Evolutionary conservation across 2,797 vertebrate species (phyloP), one percentile per base, ranked within the genome.

Genomic region (Myotis myotis): DNA sequence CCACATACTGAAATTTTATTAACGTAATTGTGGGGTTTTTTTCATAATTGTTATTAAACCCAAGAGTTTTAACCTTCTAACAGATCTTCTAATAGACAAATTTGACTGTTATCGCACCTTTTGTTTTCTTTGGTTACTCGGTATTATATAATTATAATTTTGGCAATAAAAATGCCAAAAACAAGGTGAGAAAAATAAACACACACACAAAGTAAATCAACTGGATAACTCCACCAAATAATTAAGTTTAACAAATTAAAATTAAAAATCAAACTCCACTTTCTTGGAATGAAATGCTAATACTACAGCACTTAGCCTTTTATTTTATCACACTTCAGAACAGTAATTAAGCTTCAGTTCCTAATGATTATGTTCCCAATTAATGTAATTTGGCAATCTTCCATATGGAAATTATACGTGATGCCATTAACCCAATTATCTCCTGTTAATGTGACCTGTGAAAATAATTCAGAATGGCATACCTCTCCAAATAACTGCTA

Each of bases 241-340:
- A 80, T 0, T 19, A 13, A 91, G 30, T 83, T 87, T 80, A 74
- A 13, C 19, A 84, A 49, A 33, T 20, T 19, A 89, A 95, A 72
- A 89, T 60, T 71, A 74, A 87, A 87, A 93, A 41, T 17, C 66
- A 80, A 85, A 71, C 2, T 36, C 36, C 6, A 62, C 28, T 71
- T 81, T 66, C 55, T 83, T 90, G 87, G 36, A 83, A 79, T 79
- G 47, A 92, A 20, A 55, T 41, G 15, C 70, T 49, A 83, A 36
- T 28, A 88, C 30, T 87, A 88, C 3, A 87, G 25, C n/a, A 89
- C 68, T 71, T 81, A 36, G 47, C 53, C 86, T 94, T 82, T 90
- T 74, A 91, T 88, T 93, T 96, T 36, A 94, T 80, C 78, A 75
- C 36, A 83, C 57, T 83, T 94, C 22, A 87, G 49, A 68, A 68